Evolutionary conservation across 2,888 invertebrate genomes (phyloP).

Genomic region (Athalia circularis): DNA sequence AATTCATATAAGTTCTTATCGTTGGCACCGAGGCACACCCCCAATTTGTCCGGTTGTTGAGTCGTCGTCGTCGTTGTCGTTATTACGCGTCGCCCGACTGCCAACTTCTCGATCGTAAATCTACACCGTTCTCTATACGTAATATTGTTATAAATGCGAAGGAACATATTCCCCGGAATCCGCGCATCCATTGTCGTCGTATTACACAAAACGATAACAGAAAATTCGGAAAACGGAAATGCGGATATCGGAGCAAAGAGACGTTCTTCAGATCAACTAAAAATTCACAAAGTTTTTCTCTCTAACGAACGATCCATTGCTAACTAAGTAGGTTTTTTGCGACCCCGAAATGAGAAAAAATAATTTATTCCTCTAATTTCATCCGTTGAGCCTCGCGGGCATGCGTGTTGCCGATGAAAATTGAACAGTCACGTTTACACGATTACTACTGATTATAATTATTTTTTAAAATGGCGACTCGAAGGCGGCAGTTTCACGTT

Average conservation of each 20-base stretch:
- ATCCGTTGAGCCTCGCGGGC: no score
- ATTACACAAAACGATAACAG: no score
- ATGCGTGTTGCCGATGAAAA: conserved; percentile 21
- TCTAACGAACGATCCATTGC: no score
- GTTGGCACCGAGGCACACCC: background rate
- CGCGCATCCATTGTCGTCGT: background rate
- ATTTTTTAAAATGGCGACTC: conserved; percentile 7
- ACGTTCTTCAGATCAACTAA: no score
- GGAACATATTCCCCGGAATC: background rate
- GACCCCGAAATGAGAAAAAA: no score
- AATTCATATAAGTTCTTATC: conserved; percentile 39
- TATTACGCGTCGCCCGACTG: background rate
- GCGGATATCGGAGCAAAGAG: no score
- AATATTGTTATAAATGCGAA: background rate
- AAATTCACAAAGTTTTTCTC: no score
- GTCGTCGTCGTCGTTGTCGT: conserved; percentile 3
- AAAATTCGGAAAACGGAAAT: no score
- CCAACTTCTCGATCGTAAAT: conserved; percentile 14
- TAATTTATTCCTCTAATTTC: no score
- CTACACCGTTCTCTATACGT: background rate
- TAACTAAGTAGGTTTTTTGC: no score
- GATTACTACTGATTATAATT: conserved; percentile 4
- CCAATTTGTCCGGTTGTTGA: conserved; percentile 30
- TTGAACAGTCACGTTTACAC: background rate
- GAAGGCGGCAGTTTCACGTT: conserved; percentile 13